Conservation (phyloP, 2,113 vertebrate species). For the western clawed frog (Xenopus tropicalis) region UCB_Xtro_10.0 CM004447.2:25311501-25312000, state of each 20-base stretch:
- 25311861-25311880: constrained; percentile 19
- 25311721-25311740: neutral
- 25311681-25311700: constrained; percentile 1
- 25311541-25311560: constrained; percentile 20
- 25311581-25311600: neutral
- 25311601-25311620: neutral
- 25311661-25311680: neutral
- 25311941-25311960: constrained; percentile 25
- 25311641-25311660: constrained; percentile 14
- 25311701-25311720: neutral
- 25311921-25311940: constrained; percentile 38
- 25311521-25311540: constrained; percentile 28
- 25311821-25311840: constrained; percentile 1
- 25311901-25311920: constrained; percentile 36
- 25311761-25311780: constrained; percentile 1
- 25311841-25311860: constrained; percentile 5
- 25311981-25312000: neutral
- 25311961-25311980: constrained; percentile 31
- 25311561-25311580: constrained; percentile 21
- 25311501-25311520: constrained; percentile 43
- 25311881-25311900: constrained; percentile 46
- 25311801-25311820: constrained; percentile 25
- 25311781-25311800: neutral
- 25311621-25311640: constrained; percentile 25
- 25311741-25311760: neutral